These are phyloP conservation scores for Glyphotaelius pellucidus DNA, from an alignment of 2,888 invertebrate genomes.

Conservation along the genomic window DNA sequence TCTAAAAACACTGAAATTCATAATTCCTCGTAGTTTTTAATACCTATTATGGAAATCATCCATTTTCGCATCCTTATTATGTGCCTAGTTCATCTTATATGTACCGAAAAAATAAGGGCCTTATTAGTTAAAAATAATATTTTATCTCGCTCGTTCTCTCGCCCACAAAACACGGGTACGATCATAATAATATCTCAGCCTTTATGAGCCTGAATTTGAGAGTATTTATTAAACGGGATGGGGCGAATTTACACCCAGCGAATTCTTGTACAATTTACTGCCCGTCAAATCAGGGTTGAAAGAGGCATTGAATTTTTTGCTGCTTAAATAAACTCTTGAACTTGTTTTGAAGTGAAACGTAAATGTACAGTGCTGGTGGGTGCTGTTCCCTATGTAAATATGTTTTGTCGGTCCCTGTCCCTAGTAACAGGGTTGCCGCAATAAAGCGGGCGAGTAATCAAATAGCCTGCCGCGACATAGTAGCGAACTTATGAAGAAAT, in stretches of 20 bases:
- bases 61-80: too few relatives aligned
- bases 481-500: background rate
- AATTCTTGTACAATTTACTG: background rate
- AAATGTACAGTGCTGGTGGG: background rate
- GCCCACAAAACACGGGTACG: background rate
- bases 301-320: constrained; percentile 26
- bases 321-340: constrained; percentile 26
- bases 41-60: too few relatives aligned
- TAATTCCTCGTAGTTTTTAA: too few relatives aligned
- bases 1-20: too few relatives aligned
- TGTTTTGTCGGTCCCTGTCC: constrained; percentile 15
- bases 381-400: constrained; percentile 14
- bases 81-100: too few relatives aligned
- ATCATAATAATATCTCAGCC: background rate
- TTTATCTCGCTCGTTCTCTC: background rate
- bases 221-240: background rate
- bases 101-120: too few relatives aligned
- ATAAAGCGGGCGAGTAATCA: background rate
- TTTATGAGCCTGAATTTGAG: background rate
- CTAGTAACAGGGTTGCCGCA: background rate
- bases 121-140: background rate
- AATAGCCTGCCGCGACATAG: background rate
- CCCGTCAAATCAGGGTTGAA: constrained; percentile 8
- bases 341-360: background rate
- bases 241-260: background rate